Base-by-base conservation (phyloP, 2,797 vertebrate genomes). In the Mus minutoides region DNA sequence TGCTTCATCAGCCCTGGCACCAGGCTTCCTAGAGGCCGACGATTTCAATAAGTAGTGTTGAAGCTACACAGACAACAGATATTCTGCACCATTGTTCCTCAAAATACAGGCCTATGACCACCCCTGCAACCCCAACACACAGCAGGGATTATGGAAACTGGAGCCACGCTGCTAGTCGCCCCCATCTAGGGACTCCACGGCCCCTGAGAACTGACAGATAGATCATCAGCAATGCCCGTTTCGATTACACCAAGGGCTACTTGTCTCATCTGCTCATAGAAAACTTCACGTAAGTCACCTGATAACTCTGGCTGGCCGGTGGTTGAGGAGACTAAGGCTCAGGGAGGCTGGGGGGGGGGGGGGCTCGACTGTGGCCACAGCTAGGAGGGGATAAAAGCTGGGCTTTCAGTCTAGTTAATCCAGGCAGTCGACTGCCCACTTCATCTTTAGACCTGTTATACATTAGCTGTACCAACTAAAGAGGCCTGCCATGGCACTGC, bases 1-100 rank as follows among this genome's bases (percentile, higher is more conserved):
- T 1, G 82, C 94, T 90, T 92, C 90, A 96, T 93, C 94, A 83
- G 6, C 62, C 60, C 67, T 79, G 95, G 88, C 90, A 96, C 87
- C 93, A 96, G 94, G 91, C 95, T 71, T 31, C 22, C 88, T 40
- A 69, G 3, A 80, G 90, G 80, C 34, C 56, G 34, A 54, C 31
- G 94, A 92, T 64, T 86, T 88, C 67, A 77, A 52, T 64, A 56
- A 92, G 84, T 1, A 34, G 79, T 34, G 80, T 76, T 6, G 64
- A 91, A 82, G 94, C 40, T 46, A 26, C 31, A 46, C 14, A 4
- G 76, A 40, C 75, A 87, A 84, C n/a, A 83, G 76, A 60, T 29
- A 46, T 17, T 89, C 83, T 64, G 77, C 49, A 78, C 84, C 79
- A 31, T 3, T 80, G 89, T 92, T 93, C 86, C 83, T 85, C 89